Evolutionary conservation across 2,797 vertebrate species (phyloP).

Genomic region (Hybognathus amarus): DNA sequence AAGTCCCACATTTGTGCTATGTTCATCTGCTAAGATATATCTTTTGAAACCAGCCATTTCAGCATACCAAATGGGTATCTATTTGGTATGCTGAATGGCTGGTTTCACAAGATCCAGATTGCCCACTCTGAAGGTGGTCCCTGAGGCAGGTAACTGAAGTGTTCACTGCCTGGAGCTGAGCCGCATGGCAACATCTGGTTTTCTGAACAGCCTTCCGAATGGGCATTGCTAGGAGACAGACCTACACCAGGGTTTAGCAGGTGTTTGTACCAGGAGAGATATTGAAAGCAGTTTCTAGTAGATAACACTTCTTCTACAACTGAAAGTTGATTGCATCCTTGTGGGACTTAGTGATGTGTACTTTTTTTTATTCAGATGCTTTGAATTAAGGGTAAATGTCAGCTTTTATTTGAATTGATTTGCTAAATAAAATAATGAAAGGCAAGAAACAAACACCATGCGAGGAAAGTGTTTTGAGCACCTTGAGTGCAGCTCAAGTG

Average conservation of each 20-base stretch:
- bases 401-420: slow-evolving; percentile 6
- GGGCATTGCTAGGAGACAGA: slow-evolving; percentile 6
- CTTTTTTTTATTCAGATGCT: neutral
- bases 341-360: neutral
- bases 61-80: neutral
- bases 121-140: slow-evolving; percentile 60
- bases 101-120: slow-evolving; percentile 15
- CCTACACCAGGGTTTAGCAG: slow-evolving; percentile 13
- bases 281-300: neutral
- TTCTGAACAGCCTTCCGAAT: slow-evolving; percentile 8
- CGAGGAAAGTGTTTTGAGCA: neutral
- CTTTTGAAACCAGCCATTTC: too few species aligned
- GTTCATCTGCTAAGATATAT: slow-evolving; percentile 19
- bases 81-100: slow-evolving; percentile 37
- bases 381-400: neutral
- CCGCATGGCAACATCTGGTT: slow-evolving; percentile 29
- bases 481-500: neutral
- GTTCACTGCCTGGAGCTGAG: slow-evolving; percentile 30
- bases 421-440: slow-evolving; percentile 17
- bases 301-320: neutral
- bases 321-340: neutral
- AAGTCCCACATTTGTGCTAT: slow-evolving; percentile 5
- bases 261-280: slow-evolving; percentile 6
- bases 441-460: slow-evolving; percentile 17
- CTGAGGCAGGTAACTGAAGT: slow-evolving; percentile 62